Base-by-base conservation (phyloP, 2,797 vertebrate species). In the Parotocinclus haroldoi region DNA sequence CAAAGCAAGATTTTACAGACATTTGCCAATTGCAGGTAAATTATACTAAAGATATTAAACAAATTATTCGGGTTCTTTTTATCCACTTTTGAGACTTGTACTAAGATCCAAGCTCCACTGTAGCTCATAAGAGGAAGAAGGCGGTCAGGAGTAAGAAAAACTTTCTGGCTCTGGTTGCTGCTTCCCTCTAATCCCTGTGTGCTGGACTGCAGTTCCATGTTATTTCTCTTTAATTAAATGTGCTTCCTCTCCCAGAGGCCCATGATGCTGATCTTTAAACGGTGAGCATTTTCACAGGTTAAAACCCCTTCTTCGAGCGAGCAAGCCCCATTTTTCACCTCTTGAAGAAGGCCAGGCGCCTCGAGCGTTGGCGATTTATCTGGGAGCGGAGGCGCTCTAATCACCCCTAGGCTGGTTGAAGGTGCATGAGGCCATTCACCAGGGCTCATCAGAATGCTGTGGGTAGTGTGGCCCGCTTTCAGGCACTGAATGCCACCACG, bases 401-500 rank as follows among this genome's bases (percentile, higher is more conserved):
- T 88, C 83, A 86, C 82, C 82, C 82, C 79, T 72, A 49, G 51
- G 85, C 83, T 83, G 83, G 85, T 87, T 71, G 78, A 74, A 82
- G 86, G 87, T 92, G 91, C 91, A 93, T 89, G 89, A 89, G 81
- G 88, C 89, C 87, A 93, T 95, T 93, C 91, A 93, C 88, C 84
- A 81, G 62, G 84, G 83, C 89, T 86, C 82, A 94, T 93, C 91
- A 93, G 92, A 91, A 95, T 93, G 91, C 92, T 92, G 87, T 39
- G 83, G 87, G 70, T 90, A 87, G 85, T 84, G 84, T 84, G 76
- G 77, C 78, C 83, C 81, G 84, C 89, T 86, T 88, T 86, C 79
- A 79, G 85, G 89, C 89, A 90, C 88, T 93, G 92, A 92, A 92
- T 92, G 89, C 91, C 89, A 86, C 91, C 89, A 89, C 84, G 82